phyloP scores from a whole-genome alignment of 2,797 vertebrate genomes.

The Hippoglossus hippoglossus region DNA sequence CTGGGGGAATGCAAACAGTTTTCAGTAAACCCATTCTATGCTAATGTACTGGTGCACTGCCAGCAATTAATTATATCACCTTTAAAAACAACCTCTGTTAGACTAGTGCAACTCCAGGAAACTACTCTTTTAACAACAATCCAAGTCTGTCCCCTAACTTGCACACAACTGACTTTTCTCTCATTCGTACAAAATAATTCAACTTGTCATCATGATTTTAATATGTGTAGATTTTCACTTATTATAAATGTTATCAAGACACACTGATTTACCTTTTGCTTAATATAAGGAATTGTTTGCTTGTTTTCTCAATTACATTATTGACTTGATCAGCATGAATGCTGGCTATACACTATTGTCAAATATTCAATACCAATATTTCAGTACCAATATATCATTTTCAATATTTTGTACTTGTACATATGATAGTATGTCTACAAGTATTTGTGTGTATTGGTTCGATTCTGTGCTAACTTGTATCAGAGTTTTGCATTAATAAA shows the following conservation, averaged over 20 bases:
- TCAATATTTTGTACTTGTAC: no score
- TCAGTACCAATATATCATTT: no score
- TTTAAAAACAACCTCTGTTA: conserved; percentile 26
- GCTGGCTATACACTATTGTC: no score
- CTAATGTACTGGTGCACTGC: conserved; percentile 34
- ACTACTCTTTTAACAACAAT: background rate
- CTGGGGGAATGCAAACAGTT: conserved; percentile 19
- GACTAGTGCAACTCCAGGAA: conserved; percentile 16
- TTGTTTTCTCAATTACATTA: background rate
- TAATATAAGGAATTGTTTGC: no score
- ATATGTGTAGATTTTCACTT: no score
- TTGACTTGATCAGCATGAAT: no score
- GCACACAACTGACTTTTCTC: background rate
- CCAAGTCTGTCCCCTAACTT: background rate
- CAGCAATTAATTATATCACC: conserved; percentile 30
- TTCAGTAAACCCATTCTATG: conserved; percentile 29
- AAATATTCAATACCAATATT: no score
- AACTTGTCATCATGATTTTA: background rate
- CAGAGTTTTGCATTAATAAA: no score
- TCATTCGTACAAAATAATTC: background rate
- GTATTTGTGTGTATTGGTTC: no score
- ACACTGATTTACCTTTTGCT: background rate
- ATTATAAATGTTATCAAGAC: background rate
- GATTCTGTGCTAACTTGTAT: no score
- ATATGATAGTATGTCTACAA: no score